Evolutionary conservation across 2,113 vertebrate genomes (phyloP).

Genomic region (Halcyon senegalensis): DNA sequence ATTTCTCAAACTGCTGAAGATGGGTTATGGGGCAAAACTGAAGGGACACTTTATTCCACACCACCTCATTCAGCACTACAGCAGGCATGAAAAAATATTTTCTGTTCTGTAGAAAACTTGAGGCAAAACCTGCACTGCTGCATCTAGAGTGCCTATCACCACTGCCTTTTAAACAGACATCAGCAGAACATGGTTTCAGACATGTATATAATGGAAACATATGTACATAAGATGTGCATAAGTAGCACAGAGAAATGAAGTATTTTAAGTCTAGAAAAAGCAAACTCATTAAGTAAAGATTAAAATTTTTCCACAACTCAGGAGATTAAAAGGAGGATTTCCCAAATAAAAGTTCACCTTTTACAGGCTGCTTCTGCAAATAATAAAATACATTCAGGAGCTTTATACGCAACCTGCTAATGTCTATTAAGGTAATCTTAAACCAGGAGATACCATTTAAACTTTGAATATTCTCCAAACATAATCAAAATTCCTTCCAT

Average conservation of each 20-base stretch:
- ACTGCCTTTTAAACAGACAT: neutral
- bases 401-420: neutral
- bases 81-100: neutral
- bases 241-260: neutral
- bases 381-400: neutral
- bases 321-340: neutral
- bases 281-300: neutral
- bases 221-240: neutral
- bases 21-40: neutral
- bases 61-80: neutral
- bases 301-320: neutral
- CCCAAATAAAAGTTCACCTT: neutral
- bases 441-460: neutral
- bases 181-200: neutral
- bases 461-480: neutral
- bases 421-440: neutral
- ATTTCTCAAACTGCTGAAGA: neutral
- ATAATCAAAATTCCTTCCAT: neutral
- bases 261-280: neutral
- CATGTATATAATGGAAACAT: accelerated
- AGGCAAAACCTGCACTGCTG: neutral
- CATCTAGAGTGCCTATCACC: neutral
- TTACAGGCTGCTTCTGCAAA: neutral
- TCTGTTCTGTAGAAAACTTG: neutral
- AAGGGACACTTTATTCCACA: neutral